Conservation (phyloP, 2,113 vertebrate genomes). For the Microcebus ravelobensis region DNA sequence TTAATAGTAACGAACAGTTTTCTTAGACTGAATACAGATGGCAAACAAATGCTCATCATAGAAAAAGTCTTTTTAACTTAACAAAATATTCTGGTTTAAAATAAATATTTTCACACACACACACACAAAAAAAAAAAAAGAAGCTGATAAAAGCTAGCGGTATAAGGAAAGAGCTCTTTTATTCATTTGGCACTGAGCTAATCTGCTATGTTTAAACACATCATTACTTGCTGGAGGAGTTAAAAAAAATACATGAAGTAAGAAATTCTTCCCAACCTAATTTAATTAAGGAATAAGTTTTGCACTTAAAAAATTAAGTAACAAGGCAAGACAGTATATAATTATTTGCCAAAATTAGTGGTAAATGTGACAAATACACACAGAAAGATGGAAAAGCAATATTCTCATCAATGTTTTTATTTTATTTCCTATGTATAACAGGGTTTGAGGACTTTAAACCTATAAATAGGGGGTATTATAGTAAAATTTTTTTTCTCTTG, state of each 20-base stretch:
- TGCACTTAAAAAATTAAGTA: neutral
- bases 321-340: neutral
- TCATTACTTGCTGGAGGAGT: neutral
- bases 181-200: neutral
- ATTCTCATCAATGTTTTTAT: neutral
- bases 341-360: neutral
- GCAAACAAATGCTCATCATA: slow-evolving; percentile 16
- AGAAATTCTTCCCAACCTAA: neutral
- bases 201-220: neutral
- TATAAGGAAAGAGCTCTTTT: neutral
- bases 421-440: neutral
- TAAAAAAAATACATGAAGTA: neutral
- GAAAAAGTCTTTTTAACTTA: slow-evolving; percentile 27
- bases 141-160: neutral
- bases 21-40: slow-evolving; percentile 36
- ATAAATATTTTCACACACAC: slow-evolving; percentile 54
- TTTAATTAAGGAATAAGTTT: neutral
- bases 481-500: neutral
- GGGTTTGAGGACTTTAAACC: neutral
- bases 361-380: neutral
- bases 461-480: neutral
- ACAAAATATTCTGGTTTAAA: slow-evolving; percentile 53
- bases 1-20: slow-evolving; percentile 49
- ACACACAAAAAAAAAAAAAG: no score
- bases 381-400: neutral